Evolutionary conservation across 1,140 invertebrate genomes (phyloP), one percentile per base, ranked within the genome.

Genomic region (Pissodes strobi): DNA sequence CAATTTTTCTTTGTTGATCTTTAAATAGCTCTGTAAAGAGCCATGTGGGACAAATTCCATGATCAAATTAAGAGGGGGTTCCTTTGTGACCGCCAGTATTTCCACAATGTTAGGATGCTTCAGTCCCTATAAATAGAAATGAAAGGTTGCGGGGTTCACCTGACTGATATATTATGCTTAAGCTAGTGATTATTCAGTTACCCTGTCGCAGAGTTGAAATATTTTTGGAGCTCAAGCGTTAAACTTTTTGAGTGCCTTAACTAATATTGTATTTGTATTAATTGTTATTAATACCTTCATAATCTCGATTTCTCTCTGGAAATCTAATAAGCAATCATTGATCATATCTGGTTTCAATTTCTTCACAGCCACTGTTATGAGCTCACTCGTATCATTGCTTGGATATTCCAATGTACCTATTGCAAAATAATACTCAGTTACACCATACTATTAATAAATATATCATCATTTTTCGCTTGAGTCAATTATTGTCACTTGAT

Each of bases 1-100:
- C 1, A 91, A 77, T 63, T 79, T 83, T 56, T 89, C 86, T 1
- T 83, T 82, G 71, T 90, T 81, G 43, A 88, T 88, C 64, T 86
- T 85, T 39, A 96, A 80, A 74, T 93, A 93, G 70, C 86, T 86
- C 67, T 89, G 83, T 13, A 96, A 82, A 0, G 91, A 93, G 9
- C 91, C 91, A 64, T 89, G 86, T 56, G 88, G 86, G 1, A 95
- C 81, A 74, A 87, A 95, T 78, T 96, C 93, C 93, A 95, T 95
- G 0, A 95, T 88, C 52, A 95, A 82, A 59, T 88, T 86, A 12
- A 89, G 84, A 66, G 90, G 86, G 0, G 90, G 89, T 43, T 90
- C 87, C 66, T 89, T 85, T 10, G 91, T 86, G 49, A 92, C 88
- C 10, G 89, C 91, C 46, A 91, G 84, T 67, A 95, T 93, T 78